Evolutionary conservation across 2,888 invertebrate genomes (phyloP).

Genomic region (Notocelia uddmanniana): DNA sequence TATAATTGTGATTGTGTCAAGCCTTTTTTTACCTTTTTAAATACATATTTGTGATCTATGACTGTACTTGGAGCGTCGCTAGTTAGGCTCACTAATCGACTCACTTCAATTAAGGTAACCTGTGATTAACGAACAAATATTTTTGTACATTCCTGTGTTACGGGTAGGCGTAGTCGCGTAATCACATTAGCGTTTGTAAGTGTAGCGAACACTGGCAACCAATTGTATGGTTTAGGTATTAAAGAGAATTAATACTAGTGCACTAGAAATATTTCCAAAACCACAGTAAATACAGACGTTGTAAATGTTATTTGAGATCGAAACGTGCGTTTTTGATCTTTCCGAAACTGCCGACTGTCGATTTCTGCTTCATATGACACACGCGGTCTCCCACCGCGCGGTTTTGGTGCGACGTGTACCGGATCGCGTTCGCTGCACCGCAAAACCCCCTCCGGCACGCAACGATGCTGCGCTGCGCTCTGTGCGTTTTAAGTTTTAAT

Average conservation of each 20-base stretch:
- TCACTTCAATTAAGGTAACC: constrained; percentile 60
- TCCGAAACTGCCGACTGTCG: no score
- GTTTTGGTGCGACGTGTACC: no score
- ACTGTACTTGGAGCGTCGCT: constrained; percentile 6
- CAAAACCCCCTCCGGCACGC: no score
- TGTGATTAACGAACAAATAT: constrained; percentile 79
- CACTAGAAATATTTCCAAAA: not conserved
- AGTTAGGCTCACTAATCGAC: constrained; percentile 9
- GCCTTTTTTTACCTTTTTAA: no score
- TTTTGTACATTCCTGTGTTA: constrained; percentile 83
- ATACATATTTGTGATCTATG: not conserved
- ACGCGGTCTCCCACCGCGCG: no score
- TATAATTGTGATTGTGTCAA: no score
- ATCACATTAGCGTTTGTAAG: constrained; percentile 31
- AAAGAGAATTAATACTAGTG: constrained; percentile 16
- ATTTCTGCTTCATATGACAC: no score
- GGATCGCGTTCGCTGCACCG: no score
- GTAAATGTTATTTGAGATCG: not conserved
- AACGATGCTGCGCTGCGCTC: no score
- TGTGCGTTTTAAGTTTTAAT: no score
- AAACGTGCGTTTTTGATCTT: no score
- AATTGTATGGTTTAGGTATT: constrained; percentile 10
- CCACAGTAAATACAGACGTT: not conserved
- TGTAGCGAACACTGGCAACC: constrained; percentile 23
- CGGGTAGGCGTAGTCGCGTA: constrained; percentile 65